Evolutionary conservation across 2,888 invertebrate species (phyloP).

Genomic region (Spodoptera littoralis): DNA sequence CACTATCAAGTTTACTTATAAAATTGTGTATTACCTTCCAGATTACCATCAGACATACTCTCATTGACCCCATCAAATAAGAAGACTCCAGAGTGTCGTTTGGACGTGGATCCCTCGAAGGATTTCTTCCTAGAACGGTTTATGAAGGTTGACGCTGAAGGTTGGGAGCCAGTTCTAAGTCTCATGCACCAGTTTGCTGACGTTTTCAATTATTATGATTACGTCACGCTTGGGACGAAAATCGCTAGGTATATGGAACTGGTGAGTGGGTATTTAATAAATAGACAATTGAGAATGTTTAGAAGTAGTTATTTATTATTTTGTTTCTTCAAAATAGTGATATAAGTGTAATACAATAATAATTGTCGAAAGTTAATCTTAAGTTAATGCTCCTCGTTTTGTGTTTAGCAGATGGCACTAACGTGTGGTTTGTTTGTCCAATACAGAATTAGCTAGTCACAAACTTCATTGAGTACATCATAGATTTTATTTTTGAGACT

Average conservation of each 20-base stretch:
- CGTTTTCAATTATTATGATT: conserved; percentile 73
- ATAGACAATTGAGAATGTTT: background rate
- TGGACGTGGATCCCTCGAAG: conserved; percentile 58
- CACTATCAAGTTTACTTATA: too few species aligned
- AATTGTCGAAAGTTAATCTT: too few species aligned
- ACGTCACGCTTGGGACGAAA: conserved; percentile 72
- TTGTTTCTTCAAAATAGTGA: too few species aligned
- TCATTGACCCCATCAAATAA: conserved; percentile 63
- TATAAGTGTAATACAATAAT: too few species aligned
- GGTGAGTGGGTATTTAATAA: conserved; percentile 63
- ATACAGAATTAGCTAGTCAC: too few species aligned
- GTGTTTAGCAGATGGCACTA: too few species aligned
- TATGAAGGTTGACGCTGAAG: conserved; percentile 63
- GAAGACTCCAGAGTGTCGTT: conserved; percentile 75
- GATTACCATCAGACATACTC: conserved; percentile 70
- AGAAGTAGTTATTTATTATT: too few species aligned
- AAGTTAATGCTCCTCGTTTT: too few species aligned
- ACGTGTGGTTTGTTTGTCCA: too few species aligned
- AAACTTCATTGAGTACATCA: too few species aligned
- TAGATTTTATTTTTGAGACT: too few species aligned
- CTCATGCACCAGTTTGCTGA: conserved; percentile 78
- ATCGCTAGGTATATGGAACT: conserved; percentile 77
- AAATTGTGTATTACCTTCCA: too few species aligned
- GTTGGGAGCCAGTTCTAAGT: conserved; percentile 73
- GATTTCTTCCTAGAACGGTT: conserved; percentile 77